These are phyloP conservation scores for Acanthopagrus latus DNA, from an alignment of 2,797 vertebrate species.

Conservation along the genomic window DNA sequence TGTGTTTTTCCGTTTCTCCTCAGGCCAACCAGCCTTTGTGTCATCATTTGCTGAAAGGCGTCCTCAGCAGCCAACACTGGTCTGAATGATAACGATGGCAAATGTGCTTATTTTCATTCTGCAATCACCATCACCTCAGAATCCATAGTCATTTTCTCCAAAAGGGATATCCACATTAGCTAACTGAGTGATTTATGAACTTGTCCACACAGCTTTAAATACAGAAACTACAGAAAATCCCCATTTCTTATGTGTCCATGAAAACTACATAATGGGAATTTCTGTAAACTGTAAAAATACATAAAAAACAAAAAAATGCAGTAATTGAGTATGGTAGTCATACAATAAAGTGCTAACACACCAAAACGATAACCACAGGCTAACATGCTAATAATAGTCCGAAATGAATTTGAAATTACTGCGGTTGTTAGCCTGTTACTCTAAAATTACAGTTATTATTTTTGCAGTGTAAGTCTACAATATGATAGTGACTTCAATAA, in stretches of 20 bases:
- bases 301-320: neutral
- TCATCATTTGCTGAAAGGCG: slow-evolving; percentile 72
- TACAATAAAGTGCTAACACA: no score
- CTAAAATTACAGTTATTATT: no score
- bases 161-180: slow-evolving; percentile 80
- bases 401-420: no score
- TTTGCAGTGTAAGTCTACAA: neutral
- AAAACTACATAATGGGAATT: slow-evolving; percentile 5
- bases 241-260: slow-evolving; percentile 36
- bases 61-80: slow-evolving; percentile 59
- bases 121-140: slow-evolving; percentile 78
- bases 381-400: no score
- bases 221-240: slow-evolving; percentile 65
- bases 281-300: neutral
- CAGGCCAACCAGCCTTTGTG: slow-evolving; percentile 33
- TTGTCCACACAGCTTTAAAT: slow-evolving; percentile 71
- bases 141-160: slow-evolving; percentile 84
- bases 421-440: no score
- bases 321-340: no score
- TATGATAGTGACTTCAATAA: neutral
- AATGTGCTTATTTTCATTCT: slow-evolving; percentile 80
- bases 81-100: slow-evolving; percentile 82
- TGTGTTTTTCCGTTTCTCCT: slow-evolving; percentile 57
- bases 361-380: no score
- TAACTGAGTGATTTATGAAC: slow-evolving; percentile 83